These are phyloP conservation scores for Seriola aureovittata DNA, from an alignment of 2,113 vertebrate genomes.

Conservation along the genomic window DNA sequence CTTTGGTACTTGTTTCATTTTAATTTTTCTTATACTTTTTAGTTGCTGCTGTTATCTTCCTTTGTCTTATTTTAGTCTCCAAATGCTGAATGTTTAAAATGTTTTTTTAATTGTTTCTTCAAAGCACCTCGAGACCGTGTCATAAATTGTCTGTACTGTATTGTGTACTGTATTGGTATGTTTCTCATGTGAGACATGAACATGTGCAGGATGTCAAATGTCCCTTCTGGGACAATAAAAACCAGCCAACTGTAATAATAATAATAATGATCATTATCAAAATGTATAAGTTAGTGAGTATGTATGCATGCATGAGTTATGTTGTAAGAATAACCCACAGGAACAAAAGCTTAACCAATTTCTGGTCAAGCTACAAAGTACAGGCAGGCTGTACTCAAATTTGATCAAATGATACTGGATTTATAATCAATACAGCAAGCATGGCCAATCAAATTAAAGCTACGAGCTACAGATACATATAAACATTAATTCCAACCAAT, in stretches of 20 bases:
- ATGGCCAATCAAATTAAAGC: constrained; percentile 29
- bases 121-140: not conserved
- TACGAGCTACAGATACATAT: not conserved
- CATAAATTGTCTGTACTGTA: not conserved
- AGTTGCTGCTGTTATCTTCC: not conserved
- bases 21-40: not conserved
- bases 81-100: not conserved
- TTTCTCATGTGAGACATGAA: not conserved
- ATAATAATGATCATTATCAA: not conserved
- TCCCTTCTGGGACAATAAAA: not conserved
- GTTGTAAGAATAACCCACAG: not conserved
- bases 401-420: constrained; percentile 11
- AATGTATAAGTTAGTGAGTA: not conserved
- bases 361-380: constrained; percentile 1
- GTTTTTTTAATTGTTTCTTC: not conserved
- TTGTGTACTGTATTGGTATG: not conserved
- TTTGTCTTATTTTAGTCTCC: not conserved
- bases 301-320: not conserved
- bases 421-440: constrained; percentile 21
- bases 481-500: constrained; percentile 31
- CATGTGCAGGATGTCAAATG: not conserved
- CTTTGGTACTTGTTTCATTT: not conserved
- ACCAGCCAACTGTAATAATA: not conserved
- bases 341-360: not conserved
- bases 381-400: constrained; percentile 1